Percentiles rank a stretch among this genome's conserved stretches.
These are phyloP conservation scores for Anneissia japonica DNA, from an alignment of 35 echinoderm and acorn worm species.

Conservation along the genomic window DNA sequence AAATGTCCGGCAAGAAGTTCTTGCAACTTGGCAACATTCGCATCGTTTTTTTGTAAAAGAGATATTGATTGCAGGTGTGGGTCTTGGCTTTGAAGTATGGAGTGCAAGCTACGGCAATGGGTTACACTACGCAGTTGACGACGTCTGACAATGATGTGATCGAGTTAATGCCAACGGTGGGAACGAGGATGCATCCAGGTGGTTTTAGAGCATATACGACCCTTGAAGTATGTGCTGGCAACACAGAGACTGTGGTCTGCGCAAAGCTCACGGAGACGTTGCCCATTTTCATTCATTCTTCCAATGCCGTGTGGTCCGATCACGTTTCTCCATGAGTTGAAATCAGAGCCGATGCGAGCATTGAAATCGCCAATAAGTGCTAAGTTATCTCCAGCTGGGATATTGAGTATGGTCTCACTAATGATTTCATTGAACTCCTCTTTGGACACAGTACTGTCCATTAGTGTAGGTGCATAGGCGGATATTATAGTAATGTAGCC, in stretches of 20 bases:
- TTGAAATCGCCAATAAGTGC: conserved; percentile 30
- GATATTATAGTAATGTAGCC: too few species aligned
- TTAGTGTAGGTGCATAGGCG: too few species aligned
- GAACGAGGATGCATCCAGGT: too few species aligned
- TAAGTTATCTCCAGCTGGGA: too few species aligned
- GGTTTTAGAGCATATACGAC: neutral
- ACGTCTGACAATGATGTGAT: too few species aligned
- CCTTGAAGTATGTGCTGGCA: conserved; percentile 14
- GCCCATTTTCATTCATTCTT: conserved; percentile 54
- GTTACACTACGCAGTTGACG: too few species aligned
- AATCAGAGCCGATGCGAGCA: conserved; percentile 35
- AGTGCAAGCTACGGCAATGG: too few species aligned
- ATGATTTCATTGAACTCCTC: too few species aligned
- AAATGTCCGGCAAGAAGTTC: neutral
- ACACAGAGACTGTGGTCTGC: conserved; percentile 15
- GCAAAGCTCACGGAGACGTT: conserved; percentile 13
- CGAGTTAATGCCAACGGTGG: too few species aligned
- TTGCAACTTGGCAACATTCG: neutral
- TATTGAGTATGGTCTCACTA: too few species aligned
- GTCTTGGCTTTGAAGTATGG: too few species aligned
- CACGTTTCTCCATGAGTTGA: neutral
- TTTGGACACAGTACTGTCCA: too few species aligned
- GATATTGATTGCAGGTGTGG: neutral
- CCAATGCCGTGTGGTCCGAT: conserved; percentile 25
- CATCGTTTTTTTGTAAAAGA: neutral